Conservation (phyloP, 2,888 invertebrate species). For the Alloplasta piceator region DNA sequence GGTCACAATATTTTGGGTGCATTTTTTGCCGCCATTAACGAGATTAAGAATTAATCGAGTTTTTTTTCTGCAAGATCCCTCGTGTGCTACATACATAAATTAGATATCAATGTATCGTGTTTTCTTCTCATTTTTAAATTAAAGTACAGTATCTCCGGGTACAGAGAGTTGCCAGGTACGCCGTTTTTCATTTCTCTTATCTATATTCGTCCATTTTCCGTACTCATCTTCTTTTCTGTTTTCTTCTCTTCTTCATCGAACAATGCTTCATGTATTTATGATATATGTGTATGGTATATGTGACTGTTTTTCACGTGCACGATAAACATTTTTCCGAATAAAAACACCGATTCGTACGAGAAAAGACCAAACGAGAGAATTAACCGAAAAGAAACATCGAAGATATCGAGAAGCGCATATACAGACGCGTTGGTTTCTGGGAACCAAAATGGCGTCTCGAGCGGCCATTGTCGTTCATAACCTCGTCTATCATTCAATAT, state of each 20-base stretch:
- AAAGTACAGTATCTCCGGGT: slow-evolving; percentile 63
- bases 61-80: slow-evolving; percentile 51
- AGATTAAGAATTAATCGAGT: not conserved
- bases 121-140: slow-evolving; percentile 20
- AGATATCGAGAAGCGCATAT: slow-evolving; percentile 35
- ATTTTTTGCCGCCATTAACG: too few relatives aligned
- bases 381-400: slow-evolving; percentile 54
- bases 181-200: slow-evolving; percentile 53
- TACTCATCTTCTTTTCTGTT: slow-evolving; percentile 20
- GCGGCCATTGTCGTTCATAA: too few relatives aligned
- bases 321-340: slow-evolving; percentile 24
- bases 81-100: slow-evolving; percentile 46
- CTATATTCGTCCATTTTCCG: slow-evolving; percentile 60
- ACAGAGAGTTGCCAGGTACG: slow-evolving; percentile 66
- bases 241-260: slow-evolving; percentile 61
- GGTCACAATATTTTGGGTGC: too few relatives aligned
- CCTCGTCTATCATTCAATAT: too few relatives aligned
- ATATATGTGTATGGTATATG: slow-evolving; percentile 19
- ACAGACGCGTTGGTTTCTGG: slow-evolving; percentile 2
- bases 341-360: slow-evolving; percentile 67
- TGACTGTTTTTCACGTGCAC: slow-evolving; percentile 12
- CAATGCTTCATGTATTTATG: slow-evolving; percentile 32
- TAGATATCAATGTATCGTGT: slow-evolving; percentile 20
- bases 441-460: too few relatives aligned
- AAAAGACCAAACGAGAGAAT: slow-evolving; percentile 67